These are phyloP conservation scores for Conus betulinus DNA, from an alignment of 1,140 invertebrate genomes.

Conservation along the genomic window DNA sequence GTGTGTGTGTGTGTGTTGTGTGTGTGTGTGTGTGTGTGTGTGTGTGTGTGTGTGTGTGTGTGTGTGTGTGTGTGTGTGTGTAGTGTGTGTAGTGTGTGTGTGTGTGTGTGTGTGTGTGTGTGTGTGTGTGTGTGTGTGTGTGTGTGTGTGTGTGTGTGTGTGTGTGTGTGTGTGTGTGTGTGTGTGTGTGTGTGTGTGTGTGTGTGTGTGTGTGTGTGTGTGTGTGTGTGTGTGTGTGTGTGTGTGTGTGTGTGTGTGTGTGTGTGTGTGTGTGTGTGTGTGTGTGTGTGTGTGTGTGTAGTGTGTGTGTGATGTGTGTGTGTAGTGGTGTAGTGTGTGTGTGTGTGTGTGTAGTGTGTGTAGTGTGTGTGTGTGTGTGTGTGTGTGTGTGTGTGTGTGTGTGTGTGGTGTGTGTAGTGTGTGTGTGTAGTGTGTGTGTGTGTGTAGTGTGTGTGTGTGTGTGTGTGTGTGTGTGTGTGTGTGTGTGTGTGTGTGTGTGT, in stretches of 20 bases:
- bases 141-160: constrained; percentile 2
- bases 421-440: no score
- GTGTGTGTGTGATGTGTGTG: background rate
- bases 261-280: background rate
- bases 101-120: background rate
- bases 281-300: background rate
- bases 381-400: no score
- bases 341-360: no score
- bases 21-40: background rate
- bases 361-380: no score
- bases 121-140: background rate
- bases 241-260: no score
- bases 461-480: no score
- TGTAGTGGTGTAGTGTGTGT: background rate
- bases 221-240: background rate
- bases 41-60: background rate
- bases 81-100: background rate
- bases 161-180: background rate
- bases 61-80: background rate
- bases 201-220: constrained; percentile 12
- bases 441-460: no score
- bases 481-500: no score
- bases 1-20: constrained; percentile 11
- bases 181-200: constrained; percentile 5
- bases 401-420: no score